phyloP scores from a whole-genome alignment of 2,113 vertebrate genomes.

The Phyllostomus discolor region DNA sequence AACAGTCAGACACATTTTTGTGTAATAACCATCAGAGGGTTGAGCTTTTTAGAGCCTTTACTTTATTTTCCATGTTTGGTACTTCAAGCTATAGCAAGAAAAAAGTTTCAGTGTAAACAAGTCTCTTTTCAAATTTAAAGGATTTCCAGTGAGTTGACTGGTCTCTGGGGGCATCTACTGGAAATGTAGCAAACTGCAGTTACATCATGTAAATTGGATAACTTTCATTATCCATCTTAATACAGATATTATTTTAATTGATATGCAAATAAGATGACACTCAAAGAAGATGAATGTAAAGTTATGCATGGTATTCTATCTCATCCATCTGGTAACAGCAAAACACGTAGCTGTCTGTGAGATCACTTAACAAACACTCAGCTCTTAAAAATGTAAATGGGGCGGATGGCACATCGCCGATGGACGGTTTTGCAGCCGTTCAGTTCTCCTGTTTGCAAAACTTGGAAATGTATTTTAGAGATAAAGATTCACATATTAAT shows the following conservation, averaged over 20 bases:
- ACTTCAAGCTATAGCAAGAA: neutral
- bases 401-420: neutral
- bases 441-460: neutral
- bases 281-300: constrained; percentile 60
- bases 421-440: neutral
- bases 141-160: constrained; percentile 75
- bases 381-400: constrained; percentile 34
- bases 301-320: constrained; percentile 25
- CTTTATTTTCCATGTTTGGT: neutral
- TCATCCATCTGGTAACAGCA: constrained; percentile 9
- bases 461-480: neutral
- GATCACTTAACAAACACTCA: constrained; percentile 31
- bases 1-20: neutral
- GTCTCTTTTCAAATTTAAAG: neutral
- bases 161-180: constrained; percentile 97
- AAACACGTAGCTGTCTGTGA: constrained; percentile 27
- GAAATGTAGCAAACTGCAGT: constrained; percentile 85
- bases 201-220: neutral
- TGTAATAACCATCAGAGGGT: neutral
- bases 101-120: neutral
- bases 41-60: neutral
- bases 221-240: constrained; percentile 47
- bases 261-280: constrained; percentile 58
- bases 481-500: neutral
- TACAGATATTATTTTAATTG: constrained; percentile 68